Conservation (phyloP, 2,888 invertebrate species). For the Druceiella hillmani region DNA sequence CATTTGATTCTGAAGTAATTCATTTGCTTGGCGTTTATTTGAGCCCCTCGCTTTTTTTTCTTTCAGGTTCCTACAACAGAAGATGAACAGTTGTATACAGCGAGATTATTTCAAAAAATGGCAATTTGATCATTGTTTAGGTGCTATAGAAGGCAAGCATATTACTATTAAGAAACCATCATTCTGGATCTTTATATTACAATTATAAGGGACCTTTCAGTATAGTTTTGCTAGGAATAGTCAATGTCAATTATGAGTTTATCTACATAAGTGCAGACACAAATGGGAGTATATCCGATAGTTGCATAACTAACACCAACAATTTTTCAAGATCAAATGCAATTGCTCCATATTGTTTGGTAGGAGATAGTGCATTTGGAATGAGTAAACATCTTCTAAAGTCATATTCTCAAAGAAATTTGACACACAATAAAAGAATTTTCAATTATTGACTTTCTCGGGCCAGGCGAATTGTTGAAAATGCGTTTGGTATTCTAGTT, state of each 20-base stretch:
- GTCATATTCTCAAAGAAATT: too few relatives aligned
- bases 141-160: slow-evolving; percentile 22
- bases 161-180: slow-evolving; percentile 17
- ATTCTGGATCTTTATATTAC: slow-evolving; percentile 14
- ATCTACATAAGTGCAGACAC: slow-evolving; percentile 19
- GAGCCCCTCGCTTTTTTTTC: too few relatives aligned
- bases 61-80: too few relatives aligned
- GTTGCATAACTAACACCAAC: slow-evolving; percentile 13
- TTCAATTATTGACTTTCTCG: too few relatives aligned
- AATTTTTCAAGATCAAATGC: neutral
- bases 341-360: slow-evolving; percentile 16
- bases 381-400: slow-evolving; percentile 8
- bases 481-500: slow-evolving; percentile 14
- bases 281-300: slow-evolving; percentile 20
- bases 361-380: slow-evolving; percentile 17
- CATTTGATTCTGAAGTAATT: slow-evolving; percentile 15
- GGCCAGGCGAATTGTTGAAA: too few relatives aligned
- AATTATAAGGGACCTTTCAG: slow-evolving; percentile 20
- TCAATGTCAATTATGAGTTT: slow-evolving; percentile 23
- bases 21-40: too few relatives aligned
- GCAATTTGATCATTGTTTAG: slow-evolving; percentile 21
- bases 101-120: too few relatives aligned
- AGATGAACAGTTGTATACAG: too few relatives aligned
- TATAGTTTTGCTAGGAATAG: slow-evolving; percentile 18
- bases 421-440: too few relatives aligned